Percentiles rank a stretch among this genome's conserved stretches.
Conservation (phyloP, 2,797 vertebrate species). For the Siniperca scherzeri region DNA sequence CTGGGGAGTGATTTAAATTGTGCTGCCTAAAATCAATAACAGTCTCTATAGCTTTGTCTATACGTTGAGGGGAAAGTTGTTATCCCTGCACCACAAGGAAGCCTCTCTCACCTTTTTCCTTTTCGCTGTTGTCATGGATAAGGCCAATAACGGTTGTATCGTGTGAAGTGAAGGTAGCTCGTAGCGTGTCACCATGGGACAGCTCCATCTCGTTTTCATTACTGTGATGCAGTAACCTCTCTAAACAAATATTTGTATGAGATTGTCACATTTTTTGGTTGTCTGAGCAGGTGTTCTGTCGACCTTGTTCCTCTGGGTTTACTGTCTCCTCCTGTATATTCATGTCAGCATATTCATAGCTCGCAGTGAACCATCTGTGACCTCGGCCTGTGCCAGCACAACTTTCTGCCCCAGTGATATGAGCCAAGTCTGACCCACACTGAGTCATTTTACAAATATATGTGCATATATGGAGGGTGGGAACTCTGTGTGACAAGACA, state of each 20-base stretch:
- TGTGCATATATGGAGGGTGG: neutral
- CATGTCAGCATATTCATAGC: slow-evolving; percentile 62
- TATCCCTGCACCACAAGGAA: neutral
- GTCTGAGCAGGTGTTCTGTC: slow-evolving; percentile 18
- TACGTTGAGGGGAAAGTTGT: neutral
- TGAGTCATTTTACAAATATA: slow-evolving; percentile 35
- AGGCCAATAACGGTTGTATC: too few relatives aligned
- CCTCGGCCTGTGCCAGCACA: slow-evolving; percentile 28
- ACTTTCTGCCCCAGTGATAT: neutral
- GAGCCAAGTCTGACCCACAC: slow-evolving; percentile 34
- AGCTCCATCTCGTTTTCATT: neutral
- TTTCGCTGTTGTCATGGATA: neutral
- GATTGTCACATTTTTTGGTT: neutral
- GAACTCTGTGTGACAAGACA: neutral
- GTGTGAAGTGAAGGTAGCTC: neutral
- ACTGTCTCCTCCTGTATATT: slow-evolving; percentile 41
- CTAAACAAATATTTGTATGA: neutral
- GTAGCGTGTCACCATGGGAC: neutral
- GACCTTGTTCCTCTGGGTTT: slow-evolving; percentile 30
- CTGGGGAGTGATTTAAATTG: neutral
- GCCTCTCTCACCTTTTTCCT: neutral
- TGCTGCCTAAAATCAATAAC: neutral
- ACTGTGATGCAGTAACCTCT: neutral
- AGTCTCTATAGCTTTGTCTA: too few relatives aligned
- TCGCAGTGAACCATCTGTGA: slow-evolving; percentile 61